These are phyloP conservation scores for Riptortus pedestris DNA, from an alignment of 1,140 invertebrate species.

Conservation along the genomic window DNA sequence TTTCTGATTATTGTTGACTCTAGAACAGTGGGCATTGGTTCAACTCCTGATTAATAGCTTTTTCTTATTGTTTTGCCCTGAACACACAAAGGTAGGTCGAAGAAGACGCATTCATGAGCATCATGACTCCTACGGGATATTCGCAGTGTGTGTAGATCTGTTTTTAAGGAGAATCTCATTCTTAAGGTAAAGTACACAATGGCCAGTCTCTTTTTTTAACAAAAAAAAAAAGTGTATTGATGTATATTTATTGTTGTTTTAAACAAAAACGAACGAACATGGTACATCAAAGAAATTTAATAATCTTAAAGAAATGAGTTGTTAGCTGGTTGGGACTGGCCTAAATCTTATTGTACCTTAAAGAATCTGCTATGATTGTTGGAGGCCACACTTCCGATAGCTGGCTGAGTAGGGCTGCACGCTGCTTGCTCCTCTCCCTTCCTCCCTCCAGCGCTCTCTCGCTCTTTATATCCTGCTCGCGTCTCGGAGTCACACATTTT, in stretches of 20 bases:
- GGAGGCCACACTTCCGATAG: neutral
- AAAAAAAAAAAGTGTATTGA: conserved; percentile 16
- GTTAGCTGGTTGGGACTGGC: conserved; percentile 1
- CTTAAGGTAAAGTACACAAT: conserved; percentile 26
- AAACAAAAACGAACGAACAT: too few relatives aligned
- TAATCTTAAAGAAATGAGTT: neutral
- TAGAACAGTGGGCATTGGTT: neutral
- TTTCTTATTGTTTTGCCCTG: conserved; percentile 27
- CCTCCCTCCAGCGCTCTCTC: neutral
- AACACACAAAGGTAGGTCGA: conserved; percentile 25
- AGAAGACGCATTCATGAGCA: conserved; percentile 12
- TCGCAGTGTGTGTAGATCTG: conserved; percentile 24
- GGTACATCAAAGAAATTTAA: neutral
- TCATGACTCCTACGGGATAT: neutral
- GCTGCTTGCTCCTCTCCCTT: neutral
- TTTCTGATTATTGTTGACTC: conserved; percentile 15
- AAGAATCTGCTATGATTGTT: conserved; percentile 6
- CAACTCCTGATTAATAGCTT: conserved; percentile 27
- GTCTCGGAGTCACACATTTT: conserved; percentile 18
- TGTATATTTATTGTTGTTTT: too few relatives aligned
- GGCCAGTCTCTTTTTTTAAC: conserved; percentile 24
- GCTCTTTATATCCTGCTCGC: neutral
- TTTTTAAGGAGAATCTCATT: conserved; percentile 17
- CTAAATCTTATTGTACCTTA: conserved; percentile 17
- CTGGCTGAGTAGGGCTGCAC: conserved; percentile 9